These are phyloP conservation scores for Sarotherodon lohbergeri DNA, from an alignment of 2,113 vertebrate genomes.

Conservation along the genomic window DNA sequence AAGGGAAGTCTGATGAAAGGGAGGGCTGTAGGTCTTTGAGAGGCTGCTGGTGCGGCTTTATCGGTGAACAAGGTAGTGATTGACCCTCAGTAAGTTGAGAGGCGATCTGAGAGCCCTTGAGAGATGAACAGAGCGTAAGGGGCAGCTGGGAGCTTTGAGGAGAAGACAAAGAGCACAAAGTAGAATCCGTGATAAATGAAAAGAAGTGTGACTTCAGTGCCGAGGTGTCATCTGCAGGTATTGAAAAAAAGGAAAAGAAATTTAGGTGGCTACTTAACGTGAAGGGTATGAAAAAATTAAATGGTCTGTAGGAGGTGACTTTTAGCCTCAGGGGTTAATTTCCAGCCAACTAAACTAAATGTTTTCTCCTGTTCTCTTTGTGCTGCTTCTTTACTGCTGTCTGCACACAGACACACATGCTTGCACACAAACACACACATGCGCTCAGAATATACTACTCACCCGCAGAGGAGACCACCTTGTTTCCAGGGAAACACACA, in stretches of 20 bases:
- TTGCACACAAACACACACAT: background rate
- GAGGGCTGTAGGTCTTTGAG: slow-evolving; percentile 18
- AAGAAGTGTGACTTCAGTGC: slow-evolving; percentile 51
- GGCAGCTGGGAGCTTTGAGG: slow-evolving; percentile 27
- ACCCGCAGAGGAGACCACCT: slow-evolving; percentile 37
- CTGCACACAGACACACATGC: slow-evolving; percentile 1
- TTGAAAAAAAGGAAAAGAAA: slow-evolving; percentile 14
- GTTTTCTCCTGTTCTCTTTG: background rate
- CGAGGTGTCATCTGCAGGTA: slow-evolving; percentile 51
- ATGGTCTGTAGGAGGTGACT: background rate
- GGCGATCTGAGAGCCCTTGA: slow-evolving; percentile 20
- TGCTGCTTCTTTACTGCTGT: slow-evolving; percentile 1
- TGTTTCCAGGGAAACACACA: slow-evolving; percentile 67
- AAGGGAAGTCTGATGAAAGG: slow-evolving; percentile 21
- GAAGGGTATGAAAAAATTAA: background rate
- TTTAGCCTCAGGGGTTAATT: background rate
- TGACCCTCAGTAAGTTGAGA: slow-evolving; percentile 1
- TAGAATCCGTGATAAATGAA: slow-evolving; percentile 40
- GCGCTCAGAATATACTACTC: slow-evolving; percentile 51
- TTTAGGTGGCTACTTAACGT: background rate
- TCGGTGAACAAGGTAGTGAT: background rate
- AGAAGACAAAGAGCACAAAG: slow-evolving; percentile 36
- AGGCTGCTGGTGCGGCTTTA: background rate
- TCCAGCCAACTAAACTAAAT: background rate
- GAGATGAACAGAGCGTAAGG: background rate